A percentile compares a stretch with the other conserved stretches of the same genome.
These are phyloP conservation scores for Athalia cordata DNA, from an alignment of 2,888 invertebrate genomes.

Conservation along the genomic window DNA sequence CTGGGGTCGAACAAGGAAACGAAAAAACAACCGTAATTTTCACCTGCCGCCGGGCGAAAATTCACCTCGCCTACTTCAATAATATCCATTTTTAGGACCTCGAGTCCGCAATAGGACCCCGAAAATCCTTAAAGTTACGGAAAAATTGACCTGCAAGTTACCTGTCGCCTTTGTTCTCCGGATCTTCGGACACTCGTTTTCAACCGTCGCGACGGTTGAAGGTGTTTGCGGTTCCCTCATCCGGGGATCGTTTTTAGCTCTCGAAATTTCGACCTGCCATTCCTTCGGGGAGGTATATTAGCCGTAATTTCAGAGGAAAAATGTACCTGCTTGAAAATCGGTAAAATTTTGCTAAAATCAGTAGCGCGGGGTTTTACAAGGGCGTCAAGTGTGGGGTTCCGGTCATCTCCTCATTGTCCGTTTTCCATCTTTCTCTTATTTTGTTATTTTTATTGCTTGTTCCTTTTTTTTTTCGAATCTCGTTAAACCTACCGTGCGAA, in stretches of 20 bases:
- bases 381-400: too few relatives aligned
- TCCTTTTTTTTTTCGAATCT: neutral
- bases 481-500: neutral
- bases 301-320: too few relatives aligned
- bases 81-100: neutral
- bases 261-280: neutral
- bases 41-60: neutral
- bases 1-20: neutral
- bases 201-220: slow-evolving; percentile 19
- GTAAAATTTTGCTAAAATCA: too few relatives aligned
- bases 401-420: too few relatives aligned
- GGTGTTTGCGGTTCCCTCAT: slow-evolving; percentile 25
- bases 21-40: neutral
- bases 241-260: slow-evolving; percentile 1
- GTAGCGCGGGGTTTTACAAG: too few relatives aligned
- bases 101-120: neutral
- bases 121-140: neutral
- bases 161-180: slow-evolving; percentile 36
- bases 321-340: too few relatives aligned
- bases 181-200: slow-evolving; percentile 9
- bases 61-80: neutral
- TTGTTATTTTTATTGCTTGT: neutral
- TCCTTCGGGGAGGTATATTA: too few relatives aligned
- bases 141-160: slow-evolving; percentile 11
- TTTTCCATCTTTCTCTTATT: neutral